Conservation (phyloP, 1,140 invertebrate genomes). For the Atta cephalotes region DNA sequence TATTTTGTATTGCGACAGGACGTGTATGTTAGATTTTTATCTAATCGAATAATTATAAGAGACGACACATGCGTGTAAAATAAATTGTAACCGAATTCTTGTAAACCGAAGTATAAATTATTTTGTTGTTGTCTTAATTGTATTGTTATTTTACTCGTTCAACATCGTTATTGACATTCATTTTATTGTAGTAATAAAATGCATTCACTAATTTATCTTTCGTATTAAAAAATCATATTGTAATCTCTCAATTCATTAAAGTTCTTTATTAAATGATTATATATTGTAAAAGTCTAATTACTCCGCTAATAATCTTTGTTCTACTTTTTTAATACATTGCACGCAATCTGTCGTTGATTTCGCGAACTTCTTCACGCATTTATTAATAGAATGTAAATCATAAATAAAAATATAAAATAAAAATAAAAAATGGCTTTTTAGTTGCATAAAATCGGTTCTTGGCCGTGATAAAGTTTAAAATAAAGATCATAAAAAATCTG, state of each 20-base stretch:
- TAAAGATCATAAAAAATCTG: neutral
- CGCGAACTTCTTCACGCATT: neutral
- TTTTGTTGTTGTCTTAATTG: too few species aligned
- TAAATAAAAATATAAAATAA: neutral
- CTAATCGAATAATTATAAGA: too few species aligned
- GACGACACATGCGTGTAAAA: too few species aligned
- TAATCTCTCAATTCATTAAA: neutral
- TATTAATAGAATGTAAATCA: neutral
- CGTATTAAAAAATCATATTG: neutral
- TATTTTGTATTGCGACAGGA: too few species aligned
- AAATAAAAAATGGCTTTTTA: neutral
- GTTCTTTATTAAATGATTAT: neutral
- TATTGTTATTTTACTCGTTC: too few species aligned
- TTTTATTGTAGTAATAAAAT: neutral
- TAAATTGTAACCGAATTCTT: too few species aligned
- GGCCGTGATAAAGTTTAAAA: neutral
- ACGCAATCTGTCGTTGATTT: constrained; percentile 9
- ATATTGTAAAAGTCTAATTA: neutral
- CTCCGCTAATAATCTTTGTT: too few species aligned
- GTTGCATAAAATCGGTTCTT: neutral
- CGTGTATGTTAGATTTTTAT: too few species aligned
- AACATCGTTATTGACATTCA: neutral
- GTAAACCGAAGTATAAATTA: too few species aligned
- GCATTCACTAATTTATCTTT: neutral
- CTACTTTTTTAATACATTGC: neutral